phyloP scores from a whole-genome alignment of 1,140 invertebrate genomes.

The Drosophila grimshawi region DNA sequence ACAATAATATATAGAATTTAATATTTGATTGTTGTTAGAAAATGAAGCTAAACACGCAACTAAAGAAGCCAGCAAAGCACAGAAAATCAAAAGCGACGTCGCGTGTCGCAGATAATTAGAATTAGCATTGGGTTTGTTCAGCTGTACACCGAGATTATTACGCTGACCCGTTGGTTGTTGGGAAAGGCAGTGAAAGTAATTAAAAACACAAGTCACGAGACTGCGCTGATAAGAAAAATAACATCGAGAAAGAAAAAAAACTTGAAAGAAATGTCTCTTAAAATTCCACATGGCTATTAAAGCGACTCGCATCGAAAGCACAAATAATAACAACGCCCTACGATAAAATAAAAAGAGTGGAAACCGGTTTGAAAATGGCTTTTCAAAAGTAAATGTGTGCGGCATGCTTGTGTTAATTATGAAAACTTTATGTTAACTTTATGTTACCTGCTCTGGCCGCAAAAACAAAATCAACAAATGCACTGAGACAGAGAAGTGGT shows the following conservation, averaged over 20 bases:
- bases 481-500: conserved; percentile 56
- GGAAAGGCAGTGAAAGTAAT: conserved; percentile 78
- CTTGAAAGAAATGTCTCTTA: conserved; percentile 48
- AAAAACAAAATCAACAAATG: conserved; percentile 43
- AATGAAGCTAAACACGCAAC: conserved; percentile 33
- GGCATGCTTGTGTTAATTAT: conserved; percentile 53
- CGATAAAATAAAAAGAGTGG: conserved; percentile 33
- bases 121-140: conserved; percentile 50
- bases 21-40: conserved; percentile 46
- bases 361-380: conserved; percentile 71
- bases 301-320: conserved; percentile 55
- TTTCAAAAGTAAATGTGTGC: conserved; percentile 58
- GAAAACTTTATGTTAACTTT: conserved; percentile 59
- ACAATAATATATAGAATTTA: conserved; percentile 39
- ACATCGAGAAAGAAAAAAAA: conserved; percentile 28
- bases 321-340: conserved; percentile 59
- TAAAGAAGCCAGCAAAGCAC: conserved; percentile 38
- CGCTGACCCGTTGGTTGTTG: conserved; percentile 43
- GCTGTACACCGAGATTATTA: conserved; percentile 30
- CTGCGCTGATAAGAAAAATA: conserved; percentile 24
- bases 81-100: conserved; percentile 64
- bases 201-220: conserved; percentile 68
- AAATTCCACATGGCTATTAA: conserved; percentile 47
- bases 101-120: conserved; percentile 74
- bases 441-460: conserved; percentile 23